These are phyloP conservation scores for Megalops atlanticus DNA, from an alignment of 2,113 vertebrate genomes.

Conservation along the genomic window DNA sequence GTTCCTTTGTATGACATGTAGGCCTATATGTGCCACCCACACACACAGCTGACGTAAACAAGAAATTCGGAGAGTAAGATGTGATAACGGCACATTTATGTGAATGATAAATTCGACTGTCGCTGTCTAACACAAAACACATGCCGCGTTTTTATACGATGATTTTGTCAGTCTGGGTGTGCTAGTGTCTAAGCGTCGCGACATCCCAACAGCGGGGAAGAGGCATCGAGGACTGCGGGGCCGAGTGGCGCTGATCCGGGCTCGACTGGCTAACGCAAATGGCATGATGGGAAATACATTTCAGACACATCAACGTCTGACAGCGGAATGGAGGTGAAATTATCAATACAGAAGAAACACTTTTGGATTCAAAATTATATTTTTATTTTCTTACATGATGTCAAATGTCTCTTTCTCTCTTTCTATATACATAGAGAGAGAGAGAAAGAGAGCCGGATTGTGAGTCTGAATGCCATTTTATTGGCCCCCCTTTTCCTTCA, in stretches of 20 bases:
- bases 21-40: constrained; percentile 17
- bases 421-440: too few relatives aligned
- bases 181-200: not conserved
- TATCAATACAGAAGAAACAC: not conserved
- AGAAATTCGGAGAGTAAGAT: not conserved
- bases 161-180: not conserved
- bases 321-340: not conserved
- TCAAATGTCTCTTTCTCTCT: too few relatives aligned
- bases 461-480: not conserved
- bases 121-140: constrained; percentile 7
- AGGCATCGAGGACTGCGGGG: not conserved
- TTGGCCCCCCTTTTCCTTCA: not conserved
- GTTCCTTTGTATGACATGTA: not conserved
- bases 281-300: not conserved
- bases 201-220: not conserved
- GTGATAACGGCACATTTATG: constrained; percentile 4
- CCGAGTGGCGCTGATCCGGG: not conserved
- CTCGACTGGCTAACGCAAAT: not conserved
- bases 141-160: not conserved
- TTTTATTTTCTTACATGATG: not conserved
- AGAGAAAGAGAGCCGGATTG: not conserved
- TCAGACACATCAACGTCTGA: not conserved
- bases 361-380: not conserved
- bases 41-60: constrained; percentile 4
- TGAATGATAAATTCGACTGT: constrained; percentile 3